phyloP scores from a whole-genome alignment of 2,888 invertebrate species.

The Hipparchia semele region DNA sequence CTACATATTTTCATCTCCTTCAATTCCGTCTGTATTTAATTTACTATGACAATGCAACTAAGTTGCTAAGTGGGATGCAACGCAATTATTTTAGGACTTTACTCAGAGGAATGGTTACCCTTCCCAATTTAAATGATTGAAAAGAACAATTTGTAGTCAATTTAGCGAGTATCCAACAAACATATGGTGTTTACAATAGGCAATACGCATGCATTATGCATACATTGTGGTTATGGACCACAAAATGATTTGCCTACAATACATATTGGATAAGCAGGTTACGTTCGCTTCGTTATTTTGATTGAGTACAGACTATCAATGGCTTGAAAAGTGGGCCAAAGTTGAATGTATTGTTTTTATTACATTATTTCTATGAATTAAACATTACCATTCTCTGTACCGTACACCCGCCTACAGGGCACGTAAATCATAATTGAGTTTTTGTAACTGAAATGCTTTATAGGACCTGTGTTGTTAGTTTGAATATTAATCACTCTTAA shows the following conservation, averaged over 20 bases:
- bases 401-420: conserved; percentile 12
- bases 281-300: conserved; percentile 29
- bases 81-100: neutral
- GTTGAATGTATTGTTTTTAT: conserved; percentile 35
- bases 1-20: too few species aligned
- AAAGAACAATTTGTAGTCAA: conserved; percentile 46
- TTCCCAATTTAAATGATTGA: conserved; percentile 40
- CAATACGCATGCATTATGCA: conserved; percentile 58
- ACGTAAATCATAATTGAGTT: neutral
- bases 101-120: conserved; percentile 26
- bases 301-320: conserved; percentile 28
- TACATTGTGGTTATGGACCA: conserved; percentile 40
- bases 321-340: conserved; percentile 35
- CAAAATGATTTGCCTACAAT: conserved; percentile 46
- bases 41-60: neutral
- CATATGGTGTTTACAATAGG: conserved; percentile 36
- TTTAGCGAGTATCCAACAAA: conserved; percentile 39
- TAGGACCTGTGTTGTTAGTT: neutral
- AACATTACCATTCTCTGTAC: conserved; percentile 1
- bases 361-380: conserved; percentile 24
- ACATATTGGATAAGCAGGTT: conserved; percentile 25
- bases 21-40: too few species aligned
- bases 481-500: neutral
- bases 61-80: neutral
- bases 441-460: conserved; percentile 6